Conservation (phyloP, 2,797 vertebrate genomes). For the Austrolebias charrua region DNA sequence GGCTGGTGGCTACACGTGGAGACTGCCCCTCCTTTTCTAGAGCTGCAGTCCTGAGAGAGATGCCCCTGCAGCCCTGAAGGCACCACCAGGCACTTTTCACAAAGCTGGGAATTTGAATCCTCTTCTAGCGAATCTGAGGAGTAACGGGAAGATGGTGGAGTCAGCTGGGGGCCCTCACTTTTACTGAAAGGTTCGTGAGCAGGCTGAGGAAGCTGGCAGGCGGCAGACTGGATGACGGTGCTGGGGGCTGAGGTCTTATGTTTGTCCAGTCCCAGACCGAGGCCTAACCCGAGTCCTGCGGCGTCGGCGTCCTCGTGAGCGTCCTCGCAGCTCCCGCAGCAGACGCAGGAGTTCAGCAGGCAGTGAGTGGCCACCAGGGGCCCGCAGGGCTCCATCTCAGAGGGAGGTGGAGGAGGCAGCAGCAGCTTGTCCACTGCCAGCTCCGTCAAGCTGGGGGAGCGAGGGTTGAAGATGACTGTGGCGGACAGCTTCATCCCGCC, state of each 20-base stretch:
- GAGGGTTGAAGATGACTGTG: conserved; percentile 97
- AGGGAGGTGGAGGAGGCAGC: conserved; percentile 59
- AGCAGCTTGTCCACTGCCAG: conserved; percentile 76
- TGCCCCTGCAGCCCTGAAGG: conserved; percentile 70
- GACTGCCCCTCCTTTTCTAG: conserved; percentile 54
- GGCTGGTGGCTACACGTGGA: conserved; percentile 62
- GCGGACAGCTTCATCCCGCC: conserved; percentile 98
- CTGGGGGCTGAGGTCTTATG: conserved; percentile 74
- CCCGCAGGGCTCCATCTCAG: conserved; percentile 72
- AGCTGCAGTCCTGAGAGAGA: conserved; percentile 61
- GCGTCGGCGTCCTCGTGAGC: conserved; percentile 82
- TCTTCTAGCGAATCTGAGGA: conserved; percentile 62
- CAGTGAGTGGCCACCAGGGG: conserved; percentile 87
- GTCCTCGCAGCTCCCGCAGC: conserved; percentile 91
- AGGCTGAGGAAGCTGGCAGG: conserved; percentile 72
- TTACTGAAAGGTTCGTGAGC: conserved; percentile 72
- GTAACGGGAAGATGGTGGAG: conserved; percentile 52
- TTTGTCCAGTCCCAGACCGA: conserved; percentile 74
- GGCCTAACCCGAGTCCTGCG: conserved; percentile 63
- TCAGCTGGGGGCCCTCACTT: conserved; percentile 64
- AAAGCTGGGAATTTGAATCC: conserved; percentile 65
- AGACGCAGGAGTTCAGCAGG: conserved; percentile 94
- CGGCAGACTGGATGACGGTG: conserved; percentile 83
- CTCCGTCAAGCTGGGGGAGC: conserved; percentile 83
- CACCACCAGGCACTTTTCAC: conserved; percentile 85